Evolutionary conservation across 2,888 invertebrate genomes (phyloP).

Genomic region (Standfussiana lucernea): DNA sequence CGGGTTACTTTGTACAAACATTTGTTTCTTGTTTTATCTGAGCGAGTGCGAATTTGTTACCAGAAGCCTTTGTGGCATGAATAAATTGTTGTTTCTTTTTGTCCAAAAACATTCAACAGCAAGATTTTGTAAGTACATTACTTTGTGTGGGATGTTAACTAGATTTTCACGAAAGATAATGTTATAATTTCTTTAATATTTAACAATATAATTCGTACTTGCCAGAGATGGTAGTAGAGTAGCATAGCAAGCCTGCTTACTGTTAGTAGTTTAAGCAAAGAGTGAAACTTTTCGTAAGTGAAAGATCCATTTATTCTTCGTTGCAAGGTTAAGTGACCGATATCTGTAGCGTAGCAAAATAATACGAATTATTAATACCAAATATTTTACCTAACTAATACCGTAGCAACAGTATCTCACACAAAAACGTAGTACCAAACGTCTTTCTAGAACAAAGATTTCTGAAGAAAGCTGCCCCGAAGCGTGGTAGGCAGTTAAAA

Average conservation of each 20-base stretch:
- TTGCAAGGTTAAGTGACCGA: no score
- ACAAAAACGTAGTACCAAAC: conserved; percentile 1
- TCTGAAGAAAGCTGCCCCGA: background rate
- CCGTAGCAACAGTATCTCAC: background rate
- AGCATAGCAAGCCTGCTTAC: background rate
- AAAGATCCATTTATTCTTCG: background rate
- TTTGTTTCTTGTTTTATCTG: conserved; percentile 45
- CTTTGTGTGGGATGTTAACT: background rate
- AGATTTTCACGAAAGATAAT: background rate
- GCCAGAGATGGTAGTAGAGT: background rate
- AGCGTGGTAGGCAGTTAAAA: no score
- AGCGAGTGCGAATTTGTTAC: conserved; percentile 26
- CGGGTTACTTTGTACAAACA: conserved; percentile 23
- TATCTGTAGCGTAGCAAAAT: no score
- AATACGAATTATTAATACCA: no score
- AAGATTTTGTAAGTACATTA: background rate
- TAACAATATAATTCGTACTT: background rate
- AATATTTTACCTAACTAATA: background rate
- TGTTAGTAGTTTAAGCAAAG: no score
- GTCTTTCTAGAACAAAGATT: background rate
- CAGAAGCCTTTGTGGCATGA: conserved; percentile 5
- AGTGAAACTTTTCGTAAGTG: background rate
- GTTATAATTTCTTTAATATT: background rate
- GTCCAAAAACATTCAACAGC: background rate
- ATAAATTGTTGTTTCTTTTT: conserved; percentile 23